phyloP scores from a whole-genome alignment of 1,140 invertebrate genomes.

The Triops cancriformis region DNA sequence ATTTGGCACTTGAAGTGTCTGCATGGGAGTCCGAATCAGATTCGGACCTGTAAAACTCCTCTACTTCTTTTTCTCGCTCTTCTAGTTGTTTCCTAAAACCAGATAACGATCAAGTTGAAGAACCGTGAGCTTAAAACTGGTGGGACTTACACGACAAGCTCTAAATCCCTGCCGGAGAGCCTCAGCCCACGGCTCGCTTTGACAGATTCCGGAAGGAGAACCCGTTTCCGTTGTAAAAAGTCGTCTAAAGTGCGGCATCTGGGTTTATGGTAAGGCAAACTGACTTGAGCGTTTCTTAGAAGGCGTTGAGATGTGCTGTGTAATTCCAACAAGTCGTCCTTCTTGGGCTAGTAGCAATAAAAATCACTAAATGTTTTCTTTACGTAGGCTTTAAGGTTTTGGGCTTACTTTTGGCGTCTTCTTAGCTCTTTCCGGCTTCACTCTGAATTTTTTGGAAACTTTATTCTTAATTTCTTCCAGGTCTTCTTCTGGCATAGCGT shows the following conservation, averaged over 20 bases:
- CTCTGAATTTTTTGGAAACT: background rate
- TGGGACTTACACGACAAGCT: background rate
- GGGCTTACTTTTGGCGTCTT: background rate
- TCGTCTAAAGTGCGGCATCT: background rate
- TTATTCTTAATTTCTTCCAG: background rate
- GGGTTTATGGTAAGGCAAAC: background rate
- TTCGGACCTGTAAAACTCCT: background rate
- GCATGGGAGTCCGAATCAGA: background rate
- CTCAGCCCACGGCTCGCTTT: background rate
- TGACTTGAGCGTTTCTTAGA: constrained; percentile 1
- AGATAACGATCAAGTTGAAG: background rate
- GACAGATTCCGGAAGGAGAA: background rate
- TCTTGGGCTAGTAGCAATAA: background rate
- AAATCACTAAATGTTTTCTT: background rate
- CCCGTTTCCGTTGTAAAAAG: background rate
- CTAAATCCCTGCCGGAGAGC: background rate
- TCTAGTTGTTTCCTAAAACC: background rate
- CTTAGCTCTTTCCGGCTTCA: background rate
- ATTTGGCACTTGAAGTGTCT: background rate
- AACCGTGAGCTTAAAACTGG: background rate
- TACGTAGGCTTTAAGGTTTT: background rate
- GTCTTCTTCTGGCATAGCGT: background rate
- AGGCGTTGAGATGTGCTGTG: constrained; percentile 5
- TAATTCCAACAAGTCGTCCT: background rate
- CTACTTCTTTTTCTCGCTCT: background rate